A percentile compares a stretch with the other conserved stretches of the same genome.
phyloP scores from a whole-genome alignment of 2,797 vertebrate genomes.

The Coccyzus lansbergi region DNA sequence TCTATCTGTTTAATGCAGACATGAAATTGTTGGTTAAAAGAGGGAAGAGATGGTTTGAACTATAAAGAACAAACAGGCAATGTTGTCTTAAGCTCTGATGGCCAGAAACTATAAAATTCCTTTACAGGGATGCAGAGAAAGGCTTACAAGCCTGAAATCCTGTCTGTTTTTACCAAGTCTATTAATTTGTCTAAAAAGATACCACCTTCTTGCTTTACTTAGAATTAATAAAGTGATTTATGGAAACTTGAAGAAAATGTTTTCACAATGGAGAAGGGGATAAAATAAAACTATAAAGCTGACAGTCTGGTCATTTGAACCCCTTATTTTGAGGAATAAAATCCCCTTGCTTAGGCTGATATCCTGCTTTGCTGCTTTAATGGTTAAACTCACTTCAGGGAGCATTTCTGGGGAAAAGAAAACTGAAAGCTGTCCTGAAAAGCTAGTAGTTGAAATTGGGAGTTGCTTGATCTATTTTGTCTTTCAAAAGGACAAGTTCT shows the following conservation, averaged over 20 bases:
- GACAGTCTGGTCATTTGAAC: background rate
- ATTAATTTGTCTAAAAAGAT: background rate
- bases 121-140: background rate
- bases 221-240: background rate
- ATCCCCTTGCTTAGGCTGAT: background rate
- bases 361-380: background rate
- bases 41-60: background rate
- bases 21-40: background rate
- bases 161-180: background rate
- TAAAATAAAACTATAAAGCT: background rate
- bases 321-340: background rate
- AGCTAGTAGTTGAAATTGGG: background rate
- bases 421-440: background rate
- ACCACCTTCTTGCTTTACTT: background rate
- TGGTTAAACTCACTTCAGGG: background rate
- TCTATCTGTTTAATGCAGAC: background rate
- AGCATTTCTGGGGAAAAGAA: background rate
- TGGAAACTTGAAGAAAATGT: background rate
- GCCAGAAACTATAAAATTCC: background rate
- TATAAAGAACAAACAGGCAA: background rate
- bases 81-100: background rate
- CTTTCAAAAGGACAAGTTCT: conserved; percentile 5
- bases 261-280: background rate
- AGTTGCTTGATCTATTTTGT: background rate
- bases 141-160: background rate